Evolutionary conservation across 2,888 invertebrate genomes (phyloP).

Genomic region (Dicranocentrus wangi): DNA sequence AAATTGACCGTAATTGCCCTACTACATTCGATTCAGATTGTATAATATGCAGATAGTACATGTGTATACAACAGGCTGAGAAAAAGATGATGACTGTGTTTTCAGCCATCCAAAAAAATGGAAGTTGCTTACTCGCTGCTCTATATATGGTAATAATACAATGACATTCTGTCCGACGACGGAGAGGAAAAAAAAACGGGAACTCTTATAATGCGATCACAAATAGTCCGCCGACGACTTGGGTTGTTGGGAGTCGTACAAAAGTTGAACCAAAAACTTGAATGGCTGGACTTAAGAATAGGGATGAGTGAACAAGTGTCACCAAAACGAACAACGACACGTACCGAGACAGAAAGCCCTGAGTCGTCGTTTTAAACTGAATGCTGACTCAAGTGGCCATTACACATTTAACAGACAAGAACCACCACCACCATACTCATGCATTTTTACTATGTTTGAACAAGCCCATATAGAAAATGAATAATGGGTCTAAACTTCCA

Average conservation of each 20-base stretch:
- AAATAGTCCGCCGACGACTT: constrained; percentile 1
- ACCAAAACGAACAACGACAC: constrained; percentile 27
- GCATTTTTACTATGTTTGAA: too few relatives aligned
- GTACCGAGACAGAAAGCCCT: too few relatives aligned
- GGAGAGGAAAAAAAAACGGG: constrained; percentile 32
- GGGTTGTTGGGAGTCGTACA: not conserved
- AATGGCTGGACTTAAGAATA: constrained; percentile 14
- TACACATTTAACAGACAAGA: too few relatives aligned
- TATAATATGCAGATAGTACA: not conserved
- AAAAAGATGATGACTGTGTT: constrained; percentile 3
- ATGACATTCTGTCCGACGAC: constrained; percentile 20
- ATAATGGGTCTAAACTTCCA: constrained; percentile 40
- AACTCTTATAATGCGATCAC: not conserved
- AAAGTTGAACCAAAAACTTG: not conserved
- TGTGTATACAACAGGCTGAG: not conserved
- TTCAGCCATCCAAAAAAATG: not conserved
- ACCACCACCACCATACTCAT: too few relatives aligned
- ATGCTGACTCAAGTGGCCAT: too few relatives aligned
- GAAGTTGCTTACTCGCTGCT: constrained; percentile 7
- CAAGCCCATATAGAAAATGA: constrained; percentile 9
- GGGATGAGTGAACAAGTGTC: constrained; percentile 32
- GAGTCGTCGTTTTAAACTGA: too few relatives aligned
- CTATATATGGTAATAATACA: constrained; percentile 39
- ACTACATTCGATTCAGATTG: constrained; percentile 9
- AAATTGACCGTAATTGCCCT: constrained; percentile 24